A percentile compares a stretch with the other conserved stretches of the same genome.
phyloP scores from a whole-genome alignment of 2,888 invertebrate species.

The Lithophane semibrunnea region DNA sequence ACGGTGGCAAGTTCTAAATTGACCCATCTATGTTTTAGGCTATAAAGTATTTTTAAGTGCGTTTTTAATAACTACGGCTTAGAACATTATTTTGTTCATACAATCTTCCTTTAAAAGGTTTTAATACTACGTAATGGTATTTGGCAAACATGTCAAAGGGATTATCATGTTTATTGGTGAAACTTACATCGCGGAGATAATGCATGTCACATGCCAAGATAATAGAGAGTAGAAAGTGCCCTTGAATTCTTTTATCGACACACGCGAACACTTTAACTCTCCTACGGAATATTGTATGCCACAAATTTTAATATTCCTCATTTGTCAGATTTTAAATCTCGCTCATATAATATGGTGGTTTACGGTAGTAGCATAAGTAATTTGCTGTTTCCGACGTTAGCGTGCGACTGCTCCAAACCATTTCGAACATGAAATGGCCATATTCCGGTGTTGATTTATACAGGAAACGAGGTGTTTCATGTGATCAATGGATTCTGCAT shows the following conservation, averaged over 20 bases:
- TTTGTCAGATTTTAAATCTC: slow-evolving; percentile 57
- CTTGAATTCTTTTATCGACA: slow-evolving; percentile 47
- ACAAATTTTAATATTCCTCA: slow-evolving; percentile 34
- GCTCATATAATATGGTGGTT: slow-evolving; percentile 47
- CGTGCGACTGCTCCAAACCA: slow-evolving; percentile 73
- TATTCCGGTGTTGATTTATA: slow-evolving; percentile 75
- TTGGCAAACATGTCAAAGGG: slow-evolving; percentile 38
- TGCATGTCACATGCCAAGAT: slow-evolving; percentile 47
- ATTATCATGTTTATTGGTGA: slow-evolving; percentile 40
- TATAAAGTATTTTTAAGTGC: background rate
- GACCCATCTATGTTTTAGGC: background rate
- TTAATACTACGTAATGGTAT: slow-evolving; percentile 22
- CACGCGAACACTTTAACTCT: slow-evolving; percentile 25
- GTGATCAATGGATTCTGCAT: slow-evolving; percentile 73
- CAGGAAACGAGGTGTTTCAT: slow-evolving; percentile 76
- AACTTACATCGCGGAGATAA: slow-evolving; percentile 37
- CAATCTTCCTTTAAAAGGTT: slow-evolving; percentile 33
- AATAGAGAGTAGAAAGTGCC: slow-evolving; percentile 46
- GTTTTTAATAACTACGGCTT: background rate
- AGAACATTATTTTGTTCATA: background rate
- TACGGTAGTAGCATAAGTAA: slow-evolving; percentile 66
- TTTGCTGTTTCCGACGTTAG: slow-evolving; percentile 78
- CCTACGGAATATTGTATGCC: slow-evolving; percentile 28
- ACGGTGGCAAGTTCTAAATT: background rate
- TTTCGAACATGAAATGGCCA: slow-evolving; percentile 75